Percentiles rank a stretch among this genome's conserved stretches.
These are phyloP conservation scores for Bubo bubo DNA, from an alignment of 2,113 vertebrate genomes.

Conservation along the genomic window DNA sequence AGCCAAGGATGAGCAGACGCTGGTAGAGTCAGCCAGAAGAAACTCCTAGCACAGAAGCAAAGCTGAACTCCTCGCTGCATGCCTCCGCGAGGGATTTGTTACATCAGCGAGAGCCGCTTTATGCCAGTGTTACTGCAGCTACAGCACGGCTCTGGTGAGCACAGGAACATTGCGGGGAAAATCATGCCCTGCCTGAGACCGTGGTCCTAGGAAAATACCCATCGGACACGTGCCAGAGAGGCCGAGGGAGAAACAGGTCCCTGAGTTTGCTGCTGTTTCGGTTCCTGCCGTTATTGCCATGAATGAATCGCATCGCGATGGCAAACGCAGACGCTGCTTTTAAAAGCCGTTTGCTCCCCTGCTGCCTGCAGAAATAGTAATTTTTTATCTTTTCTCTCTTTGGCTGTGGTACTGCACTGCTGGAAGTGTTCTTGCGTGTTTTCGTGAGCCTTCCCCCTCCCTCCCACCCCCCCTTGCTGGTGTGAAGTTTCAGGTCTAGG, in stretches of 20 bases:
- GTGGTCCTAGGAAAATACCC: neutral
- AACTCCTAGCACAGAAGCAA: neutral
- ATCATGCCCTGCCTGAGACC: neutral
- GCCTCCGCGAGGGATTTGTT: accelerated
- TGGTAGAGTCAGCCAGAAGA: neutral
- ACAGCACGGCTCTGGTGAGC: accelerated
- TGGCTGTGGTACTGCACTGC: neutral
- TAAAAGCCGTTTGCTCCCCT: neutral
- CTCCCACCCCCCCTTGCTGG: neutral
- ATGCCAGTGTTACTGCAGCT: neutral
- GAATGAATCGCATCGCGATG: accelerated
- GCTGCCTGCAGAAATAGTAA: neutral
- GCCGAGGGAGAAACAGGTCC: neutral
- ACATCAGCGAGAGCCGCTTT: neutral
- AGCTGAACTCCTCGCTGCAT: neutral
- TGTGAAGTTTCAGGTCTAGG: neutral
- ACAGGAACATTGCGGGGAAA: neutral
- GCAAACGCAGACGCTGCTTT: neutral
- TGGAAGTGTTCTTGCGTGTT: neutral
- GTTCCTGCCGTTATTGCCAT: accelerated
- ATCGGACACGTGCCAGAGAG: accelerated
- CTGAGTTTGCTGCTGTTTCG: neutral
- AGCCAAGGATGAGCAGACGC: neutral
- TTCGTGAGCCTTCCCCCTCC: neutral
- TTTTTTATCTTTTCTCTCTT: neutral